A percentile compares a stretch with the other conserved stretches of the same genome.
These are phyloP conservation scores for Camponotus floridanus DNA, from an alignment of 1,140 invertebrate species.

Conservation along the genomic window DNA sequence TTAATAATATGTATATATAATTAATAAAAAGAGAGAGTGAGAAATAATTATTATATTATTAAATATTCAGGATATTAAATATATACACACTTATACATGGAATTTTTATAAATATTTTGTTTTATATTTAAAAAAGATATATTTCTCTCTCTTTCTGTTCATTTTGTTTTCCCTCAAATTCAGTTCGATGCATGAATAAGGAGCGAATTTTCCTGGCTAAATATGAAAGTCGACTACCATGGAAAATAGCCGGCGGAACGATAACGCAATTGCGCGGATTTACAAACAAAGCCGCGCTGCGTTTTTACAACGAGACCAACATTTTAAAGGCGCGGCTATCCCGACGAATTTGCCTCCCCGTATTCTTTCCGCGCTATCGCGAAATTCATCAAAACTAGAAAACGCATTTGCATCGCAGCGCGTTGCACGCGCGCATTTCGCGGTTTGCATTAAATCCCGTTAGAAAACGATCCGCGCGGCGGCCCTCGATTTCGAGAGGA, in stretches of 20 bases:
- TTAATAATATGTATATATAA: no score
- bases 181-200: background rate
- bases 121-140: background rate
- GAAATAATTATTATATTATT: no score
- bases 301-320: background rate
- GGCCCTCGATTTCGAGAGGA: slow-evolving; percentile 46
- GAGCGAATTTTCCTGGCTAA: background rate
- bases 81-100: no score
- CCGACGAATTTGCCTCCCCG: background rate
- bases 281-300: slow-evolving; percentile 43
- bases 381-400: slow-evolving; percentile 65
- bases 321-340: background rate
- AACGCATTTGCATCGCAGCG: slow-evolving; percentile 31
- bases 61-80: no score
- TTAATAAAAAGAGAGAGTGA: no score
- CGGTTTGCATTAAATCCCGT: slow-evolving; percentile 72
- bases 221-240: background rate
- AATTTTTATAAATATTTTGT: no score
- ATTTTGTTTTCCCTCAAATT: background rate
- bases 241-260: slow-evolving; percentile 15
- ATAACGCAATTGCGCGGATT: slow-evolving; percentile 20
- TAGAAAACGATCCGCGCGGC: slow-evolving; percentile 61
- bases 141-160: background rate
- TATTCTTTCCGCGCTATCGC: slow-evolving; percentile 49
- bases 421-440: slow-evolving; percentile 41